These are phyloP conservation scores for Auanema freiburgensis DNA, from an alignment of 2,888 invertebrate genomes.

Conservation along the genomic window DNA sequence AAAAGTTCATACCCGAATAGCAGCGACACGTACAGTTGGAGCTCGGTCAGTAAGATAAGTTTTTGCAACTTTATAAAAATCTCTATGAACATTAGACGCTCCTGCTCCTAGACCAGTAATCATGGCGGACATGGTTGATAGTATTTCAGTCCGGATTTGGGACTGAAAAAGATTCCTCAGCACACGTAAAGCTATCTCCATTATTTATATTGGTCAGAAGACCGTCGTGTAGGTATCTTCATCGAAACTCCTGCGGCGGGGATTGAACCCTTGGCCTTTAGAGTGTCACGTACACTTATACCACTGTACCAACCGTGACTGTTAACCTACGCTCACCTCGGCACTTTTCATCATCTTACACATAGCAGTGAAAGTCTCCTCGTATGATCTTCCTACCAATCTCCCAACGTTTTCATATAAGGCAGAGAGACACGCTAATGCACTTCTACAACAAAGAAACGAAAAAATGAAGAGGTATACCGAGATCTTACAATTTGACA, in stretches of 20 bases:
- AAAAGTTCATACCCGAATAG: conserved; percentile 74
- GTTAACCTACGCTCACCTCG: conserved; percentile 68
- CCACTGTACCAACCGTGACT: neutral
- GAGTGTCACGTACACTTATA: neutral
- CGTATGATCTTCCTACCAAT: conserved; percentile 97
- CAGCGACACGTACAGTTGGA: conserved; percentile 87
- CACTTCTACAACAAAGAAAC: conserved; percentile 74
- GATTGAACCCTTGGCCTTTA: neutral
- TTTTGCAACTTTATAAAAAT: conserved; percentile 86
- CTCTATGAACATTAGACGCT: conserved; percentile 81
- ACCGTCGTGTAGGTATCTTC: neutral
- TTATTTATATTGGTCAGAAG: conserved; percentile 2
- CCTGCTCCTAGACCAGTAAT: conserved; percentile 89
- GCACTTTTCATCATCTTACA: conserved; percentile 87
- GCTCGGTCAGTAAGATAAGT: conserved; percentile 87
- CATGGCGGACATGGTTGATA: conserved; percentile 92
- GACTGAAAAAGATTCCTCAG: conserved; percentile 69
- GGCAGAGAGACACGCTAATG: conserved; percentile 86
- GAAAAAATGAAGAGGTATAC: neutral
- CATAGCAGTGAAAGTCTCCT: conserved; percentile 91
- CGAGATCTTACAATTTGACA: conserved; percentile 81
- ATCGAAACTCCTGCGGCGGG: neutral
- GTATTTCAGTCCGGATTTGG: conserved; percentile 91
- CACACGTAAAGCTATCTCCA: conserved; percentile 5
- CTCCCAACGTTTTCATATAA: conserved; percentile 97